Percentiles rank a stretch among this genome's conserved stretches.
These are phyloP conservation scores for Dallia pectoralis DNA, from an alignment of 2,797 vertebrate species.

Conservation along the genomic window DNA sequence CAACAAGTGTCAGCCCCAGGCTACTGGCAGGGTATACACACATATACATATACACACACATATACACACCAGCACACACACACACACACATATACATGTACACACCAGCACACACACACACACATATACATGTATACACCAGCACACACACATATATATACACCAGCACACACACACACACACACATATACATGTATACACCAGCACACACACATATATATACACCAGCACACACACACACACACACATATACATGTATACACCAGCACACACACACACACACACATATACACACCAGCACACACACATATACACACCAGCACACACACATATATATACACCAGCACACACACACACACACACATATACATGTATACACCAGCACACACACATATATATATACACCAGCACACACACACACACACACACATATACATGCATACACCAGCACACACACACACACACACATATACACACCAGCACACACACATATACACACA, in stretches of 20 bases:
- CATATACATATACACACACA: slow-evolving; percentile 1
- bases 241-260: slow-evolving; percentile 17
- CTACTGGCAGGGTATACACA: background rate
- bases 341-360: background rate
- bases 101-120: slow-evolving; percentile 8
- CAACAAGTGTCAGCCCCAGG: background rate
- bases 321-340: slow-evolving; percentile 16
- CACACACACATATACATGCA: slow-evolving; percentile 14
- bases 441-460: slow-evolving; percentile 7
- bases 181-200: too few species aligned
- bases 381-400: slow-evolving; percentile 12
- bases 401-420: slow-evolving; percentile 7
- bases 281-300: slow-evolving; percentile 13
- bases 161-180: slow-evolving; percentile 1
- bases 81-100: slow-evolving; percentile 10
- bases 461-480: slow-evolving; percentile 13
- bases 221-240: slow-evolving; percentile 7
- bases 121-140: too few species aligned
- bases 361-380: too few species aligned
- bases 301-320: background rate
- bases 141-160: slow-evolving; percentile 15
- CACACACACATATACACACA: background rate
- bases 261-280: slow-evolving; percentile 1
- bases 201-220: slow-evolving; percentile 12
- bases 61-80: slow-evolving; percentile 16